Evolutionary conservation across 2,888 invertebrate genomes (phyloP).

Genomic region (Coenonympha glycerion): DNA sequence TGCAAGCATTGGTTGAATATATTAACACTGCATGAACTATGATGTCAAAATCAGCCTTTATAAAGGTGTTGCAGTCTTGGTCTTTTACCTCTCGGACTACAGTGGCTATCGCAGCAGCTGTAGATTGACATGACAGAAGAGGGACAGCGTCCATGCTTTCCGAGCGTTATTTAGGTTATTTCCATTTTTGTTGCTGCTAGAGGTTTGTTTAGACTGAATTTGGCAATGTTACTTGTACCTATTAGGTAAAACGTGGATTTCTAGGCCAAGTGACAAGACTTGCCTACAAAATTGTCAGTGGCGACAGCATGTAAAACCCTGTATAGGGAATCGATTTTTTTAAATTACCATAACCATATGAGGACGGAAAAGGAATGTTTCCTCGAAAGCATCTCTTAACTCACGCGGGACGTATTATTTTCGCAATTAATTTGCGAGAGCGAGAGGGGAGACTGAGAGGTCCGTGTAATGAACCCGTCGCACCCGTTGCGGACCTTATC

Average conservation of each 20-base stretch:
- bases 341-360: constrained; percentile 11
- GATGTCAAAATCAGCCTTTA: no score
- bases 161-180: not conserved
- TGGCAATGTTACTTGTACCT: not conserved
- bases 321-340: not conserved
- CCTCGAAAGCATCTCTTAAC: constrained; percentile 24
- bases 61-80: no score
- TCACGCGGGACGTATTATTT: constrained; percentile 30
- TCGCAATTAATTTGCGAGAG: constrained; percentile 44
- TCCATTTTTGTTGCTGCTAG: not conserved
- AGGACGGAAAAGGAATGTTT: constrained; percentile 13
- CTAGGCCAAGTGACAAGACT: not conserved
- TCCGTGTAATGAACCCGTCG: constrained; percentile 48
- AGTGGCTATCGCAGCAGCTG: not conserved
- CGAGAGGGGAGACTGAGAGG: constrained; percentile 43
- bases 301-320: not conserved
- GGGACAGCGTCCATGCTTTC: not conserved
- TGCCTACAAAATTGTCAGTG: not conserved
- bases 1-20: no score
- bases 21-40: no score
- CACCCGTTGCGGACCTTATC: constrained; percentile 53
- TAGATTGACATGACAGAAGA: not conserved
- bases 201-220: not conserved
- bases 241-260: not conserved
- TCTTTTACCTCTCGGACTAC: no score